Conservation (phyloP, 2,797 vertebrate species). For the Steatocranus sp. region DNA sequence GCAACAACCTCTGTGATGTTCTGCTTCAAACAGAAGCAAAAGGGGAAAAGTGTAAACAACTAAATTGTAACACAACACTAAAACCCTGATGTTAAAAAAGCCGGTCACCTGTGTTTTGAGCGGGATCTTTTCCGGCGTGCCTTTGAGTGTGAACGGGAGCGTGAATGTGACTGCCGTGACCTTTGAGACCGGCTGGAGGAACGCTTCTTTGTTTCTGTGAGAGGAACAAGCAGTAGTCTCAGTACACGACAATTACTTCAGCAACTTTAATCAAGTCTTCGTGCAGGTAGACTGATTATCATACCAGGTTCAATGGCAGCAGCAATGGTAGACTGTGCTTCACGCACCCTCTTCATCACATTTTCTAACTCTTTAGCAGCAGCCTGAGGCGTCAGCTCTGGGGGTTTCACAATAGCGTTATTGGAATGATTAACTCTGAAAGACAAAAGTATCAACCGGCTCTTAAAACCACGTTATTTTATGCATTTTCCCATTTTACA, state of each 20-base stretch:
- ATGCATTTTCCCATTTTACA: not conserved
- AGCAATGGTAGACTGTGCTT: slow-evolving; percentile 94
- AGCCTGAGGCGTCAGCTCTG: slow-evolving; percentile 95
- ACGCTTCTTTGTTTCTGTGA: slow-evolving; percentile 64
- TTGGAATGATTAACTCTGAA: slow-evolving; percentile 98
- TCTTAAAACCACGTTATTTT: not conserved
- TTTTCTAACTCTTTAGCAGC: slow-evolving; percentile 95
- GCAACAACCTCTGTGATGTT: slow-evolving; percentile 75
- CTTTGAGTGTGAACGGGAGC: slow-evolving; percentile 82
- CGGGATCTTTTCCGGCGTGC: slow-evolving; percentile 84
- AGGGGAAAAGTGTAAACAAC: not conserved
- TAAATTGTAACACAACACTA: not conserved
- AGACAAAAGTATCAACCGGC: not conserved
- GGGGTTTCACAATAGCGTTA: slow-evolving; percentile 97
- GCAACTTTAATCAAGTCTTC: not conserved
- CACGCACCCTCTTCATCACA: slow-evolving; percentile 96
- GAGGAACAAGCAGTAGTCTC: not conserved
- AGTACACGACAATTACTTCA: not conserved
- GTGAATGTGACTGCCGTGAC: slow-evolving; percentile 75
- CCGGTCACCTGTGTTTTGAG: slow-evolving; percentile 85
- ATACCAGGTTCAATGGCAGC: slow-evolving; percentile 95
- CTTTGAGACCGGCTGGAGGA: slow-evolving; percentile 62
- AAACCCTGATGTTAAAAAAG: not conserved
- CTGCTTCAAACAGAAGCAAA: slow-evolving; percentile 65
- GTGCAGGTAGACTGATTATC: not conserved